Percentiles rank a stretch among this genome's conserved stretches.
phyloP scores from a whole-genome alignment of 2,797 vertebrate species.

The Loris lydekkerianus region DNA sequence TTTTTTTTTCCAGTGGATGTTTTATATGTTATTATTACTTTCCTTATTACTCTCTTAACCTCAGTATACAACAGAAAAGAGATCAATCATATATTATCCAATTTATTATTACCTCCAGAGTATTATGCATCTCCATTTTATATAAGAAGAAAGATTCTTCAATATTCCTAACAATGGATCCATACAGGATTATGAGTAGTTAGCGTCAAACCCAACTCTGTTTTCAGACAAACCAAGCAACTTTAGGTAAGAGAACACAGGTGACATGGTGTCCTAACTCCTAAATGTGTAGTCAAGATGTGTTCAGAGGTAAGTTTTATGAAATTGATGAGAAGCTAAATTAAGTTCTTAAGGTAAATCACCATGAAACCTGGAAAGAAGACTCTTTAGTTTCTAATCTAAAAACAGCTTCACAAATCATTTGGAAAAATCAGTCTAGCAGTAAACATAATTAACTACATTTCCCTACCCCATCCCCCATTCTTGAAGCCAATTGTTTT shows the following conservation, averaged over 20 bases:
- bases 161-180: background rate
- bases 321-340: background rate
- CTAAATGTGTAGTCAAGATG: constrained; percentile 33
- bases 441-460: background rate
- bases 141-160: background rate
- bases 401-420: constrained; percentile 55
- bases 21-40: constrained; percentile 43
- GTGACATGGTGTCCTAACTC: background rate
- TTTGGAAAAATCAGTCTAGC: background rate
- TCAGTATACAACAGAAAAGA: constrained; percentile 32
- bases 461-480: background rate
- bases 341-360: constrained; percentile 35
- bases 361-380: constrained; percentile 33
- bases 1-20: background rate
- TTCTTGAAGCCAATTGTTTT: constrained; percentile 43
- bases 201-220: background rate
- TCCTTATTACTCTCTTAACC: constrained; percentile 20
- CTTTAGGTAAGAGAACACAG: background rate
- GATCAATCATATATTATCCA: background rate
- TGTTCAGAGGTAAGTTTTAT: constrained; percentile 47
- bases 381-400: constrained; percentile 38
- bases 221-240: background rate
- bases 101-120: constrained; percentile 31
- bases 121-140: constrained; percentile 18
- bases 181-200: background rate